Percentiles rank a stretch among this genome's conserved stretches.
Evolutionary conservation across 1,140 invertebrate genomes (phyloP).

Genomic region (Hetaerina americana): DNA sequence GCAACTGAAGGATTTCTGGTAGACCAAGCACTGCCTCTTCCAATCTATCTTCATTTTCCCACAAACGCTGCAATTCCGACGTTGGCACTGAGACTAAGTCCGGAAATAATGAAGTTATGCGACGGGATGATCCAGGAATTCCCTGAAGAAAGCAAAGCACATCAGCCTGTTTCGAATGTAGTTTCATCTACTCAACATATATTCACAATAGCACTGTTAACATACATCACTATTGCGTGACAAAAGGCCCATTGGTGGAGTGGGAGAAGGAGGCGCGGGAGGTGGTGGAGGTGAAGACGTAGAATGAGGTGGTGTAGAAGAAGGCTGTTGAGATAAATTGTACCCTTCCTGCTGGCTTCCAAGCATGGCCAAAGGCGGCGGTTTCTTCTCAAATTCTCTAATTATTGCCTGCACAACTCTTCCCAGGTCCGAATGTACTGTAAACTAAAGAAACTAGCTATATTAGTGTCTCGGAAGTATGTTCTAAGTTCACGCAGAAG

Average conservation of each 20-base stretch:
- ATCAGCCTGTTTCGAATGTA: too few relatives aligned
- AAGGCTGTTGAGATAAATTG: not conserved
- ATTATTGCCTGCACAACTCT: conserved; percentile 64
- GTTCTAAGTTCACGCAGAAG: too few relatives aligned
- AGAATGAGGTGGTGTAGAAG: not conserved
- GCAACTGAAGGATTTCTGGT: conserved; percentile 47
- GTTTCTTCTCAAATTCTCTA: conserved; percentile 55
- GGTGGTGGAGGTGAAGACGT: not conserved
- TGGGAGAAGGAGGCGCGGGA: not conserved
- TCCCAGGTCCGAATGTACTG: conserved; percentile 60
- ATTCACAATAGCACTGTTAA: too few relatives aligned
- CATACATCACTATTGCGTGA: not conserved
- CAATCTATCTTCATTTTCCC: conserved; percentile 48
- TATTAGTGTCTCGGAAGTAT: not conserved
- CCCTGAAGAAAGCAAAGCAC: too few relatives aligned
- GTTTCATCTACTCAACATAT: too few relatives aligned
- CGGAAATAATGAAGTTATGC: conserved; percentile 33
- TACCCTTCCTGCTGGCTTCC: not conserved
- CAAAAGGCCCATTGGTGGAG: not conserved
- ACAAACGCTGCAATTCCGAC: conserved; percentile 52
- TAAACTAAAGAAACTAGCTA: conserved; percentile 37
- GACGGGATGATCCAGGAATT: not conserved
- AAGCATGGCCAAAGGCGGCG: conserved; percentile 27
- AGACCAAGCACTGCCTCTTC: conserved; percentile 56
- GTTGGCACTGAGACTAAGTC: conserved; percentile 48